These are phyloP conservation scores for Suillia variegata DNA, from an alignment of 2,888 invertebrate genomes.

Conservation along the genomic window DNA sequence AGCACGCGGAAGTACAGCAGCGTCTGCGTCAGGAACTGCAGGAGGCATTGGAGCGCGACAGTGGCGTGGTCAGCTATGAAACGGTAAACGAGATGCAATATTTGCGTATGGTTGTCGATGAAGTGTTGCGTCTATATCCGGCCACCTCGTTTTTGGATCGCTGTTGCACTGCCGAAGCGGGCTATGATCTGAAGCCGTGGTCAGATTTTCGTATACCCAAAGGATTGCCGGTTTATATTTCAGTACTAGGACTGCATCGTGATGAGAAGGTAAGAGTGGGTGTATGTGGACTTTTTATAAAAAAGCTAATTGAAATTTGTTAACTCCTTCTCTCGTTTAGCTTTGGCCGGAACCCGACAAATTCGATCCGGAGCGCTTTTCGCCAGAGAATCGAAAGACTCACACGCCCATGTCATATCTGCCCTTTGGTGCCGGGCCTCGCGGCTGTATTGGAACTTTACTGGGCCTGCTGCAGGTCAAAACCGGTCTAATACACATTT, in stretches of 20 bases:
- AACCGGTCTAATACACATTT: constrained; percentile 48
- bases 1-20: constrained; percentile 54
- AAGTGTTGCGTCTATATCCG: constrained; percentile 55
- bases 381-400: constrained; percentile 42
- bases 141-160: constrained; percentile 55
- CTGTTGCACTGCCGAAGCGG: constrained; percentile 41
- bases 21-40: constrained; percentile 58
- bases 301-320: not conserved
- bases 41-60: constrained; percentile 36
- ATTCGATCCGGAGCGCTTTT: constrained; percentile 54
- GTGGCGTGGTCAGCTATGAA: constrained; percentile 56
- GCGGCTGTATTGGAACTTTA: constrained; percentile 52
- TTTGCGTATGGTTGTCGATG: constrained; percentile 59
- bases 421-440: constrained; percentile 53
- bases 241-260: constrained; percentile 50
- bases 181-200: constrained; percentile 44
- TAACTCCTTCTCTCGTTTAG: constrained; percentile 29
- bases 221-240: constrained; percentile 55
- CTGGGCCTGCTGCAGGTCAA: constrained; percentile 50
- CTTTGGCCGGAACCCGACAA: constrained; percentile 47
- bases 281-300: not conserved
- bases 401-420: constrained; percentile 46
- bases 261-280: constrained; percentile 46
- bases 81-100: constrained; percentile 58
- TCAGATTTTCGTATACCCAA: constrained; percentile 34